Percentiles rank a stretch among this genome's conserved stretches.
Conservation (phyloP, 2,888 invertebrate species). For the Temnothorax rugatulus region DNA sequence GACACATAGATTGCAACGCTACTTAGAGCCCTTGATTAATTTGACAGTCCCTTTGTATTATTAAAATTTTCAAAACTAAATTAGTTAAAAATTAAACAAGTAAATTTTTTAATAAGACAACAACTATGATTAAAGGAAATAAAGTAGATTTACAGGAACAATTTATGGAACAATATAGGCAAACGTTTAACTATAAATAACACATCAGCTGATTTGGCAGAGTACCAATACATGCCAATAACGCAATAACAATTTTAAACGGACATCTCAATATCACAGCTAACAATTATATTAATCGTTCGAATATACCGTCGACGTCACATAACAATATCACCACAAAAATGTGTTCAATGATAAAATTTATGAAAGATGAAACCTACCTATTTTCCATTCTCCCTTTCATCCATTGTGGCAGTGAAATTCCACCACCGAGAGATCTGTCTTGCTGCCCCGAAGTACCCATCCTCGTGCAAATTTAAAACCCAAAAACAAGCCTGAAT, state of each 20-base stretch:
- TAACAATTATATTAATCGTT: not conserved
- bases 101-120: not conserved
- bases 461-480: conserved; percentile 73
- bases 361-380: conserved; percentile 81
- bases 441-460: conserved; percentile 82
- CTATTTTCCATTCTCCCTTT: conserved; percentile 89
- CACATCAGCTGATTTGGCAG: not conserved
- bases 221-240: not conserved
- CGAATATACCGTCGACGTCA: not conserved
- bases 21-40: not conserved
- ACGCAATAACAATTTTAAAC: not conserved
- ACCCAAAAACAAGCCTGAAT: not conserved
- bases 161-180: not conserved
- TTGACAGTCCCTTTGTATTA: not conserved
- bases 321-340: not conserved
- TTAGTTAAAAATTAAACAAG: not conserved
- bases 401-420: conserved; percentile 92
- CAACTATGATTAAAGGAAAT: not conserved
- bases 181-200: conserved; percentile 29
- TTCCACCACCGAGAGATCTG: conserved; percentile 85
- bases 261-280: not conserved
- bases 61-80: not conserved
- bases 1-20: not conserved
- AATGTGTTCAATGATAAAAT: not conserved
- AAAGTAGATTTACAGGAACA: not conserved